These are phyloP conservation scores for Hirtodrosophila cameraria DNA, from an alignment of 2,888 invertebrate species.

Conservation along the genomic window DNA sequence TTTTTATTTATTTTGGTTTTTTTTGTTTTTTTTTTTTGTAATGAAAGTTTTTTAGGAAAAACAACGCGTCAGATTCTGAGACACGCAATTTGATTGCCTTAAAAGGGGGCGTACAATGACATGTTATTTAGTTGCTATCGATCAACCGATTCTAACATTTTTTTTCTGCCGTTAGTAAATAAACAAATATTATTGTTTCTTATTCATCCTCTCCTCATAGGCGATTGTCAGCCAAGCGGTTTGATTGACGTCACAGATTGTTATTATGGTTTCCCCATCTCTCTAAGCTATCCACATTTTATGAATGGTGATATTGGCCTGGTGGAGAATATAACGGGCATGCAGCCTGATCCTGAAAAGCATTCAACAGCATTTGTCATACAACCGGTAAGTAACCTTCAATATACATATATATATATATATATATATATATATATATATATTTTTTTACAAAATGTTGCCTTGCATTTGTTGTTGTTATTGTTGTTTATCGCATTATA, in stretches of 20 bases:
- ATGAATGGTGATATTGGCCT: conserved; percentile 89
- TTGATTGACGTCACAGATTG: conserved; percentile 93
- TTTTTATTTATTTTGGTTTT: no score
- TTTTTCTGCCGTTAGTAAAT: neutral
- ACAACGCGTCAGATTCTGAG: conserved; percentile 17
- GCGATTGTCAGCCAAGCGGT: conserved; percentile 89
- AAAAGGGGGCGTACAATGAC: conserved; percentile 6
- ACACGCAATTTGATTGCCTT: conserved; percentile 26
- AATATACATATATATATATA: no score
- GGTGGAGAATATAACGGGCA: conserved; percentile 88
- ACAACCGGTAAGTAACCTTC: conserved; percentile 88
- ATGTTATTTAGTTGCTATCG: conserved; percentile 8
- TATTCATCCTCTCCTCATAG: conserved; percentile 71
- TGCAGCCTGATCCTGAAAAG: conserved; percentile 86
- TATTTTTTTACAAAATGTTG: no score
- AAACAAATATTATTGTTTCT: conserved; percentile 17
- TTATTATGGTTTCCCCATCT: conserved; percentile 96
- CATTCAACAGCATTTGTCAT: conserved; percentile 91
- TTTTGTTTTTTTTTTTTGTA: conserved; percentile 1
- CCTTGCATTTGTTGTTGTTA: conserved; percentile 6
- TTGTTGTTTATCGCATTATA: conserved; percentile 25
- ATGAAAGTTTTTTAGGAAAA: conserved; percentile 16
- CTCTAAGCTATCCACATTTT: conserved; percentile 94
- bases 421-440: no score
- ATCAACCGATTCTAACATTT: no score